These are phyloP conservation scores for Ephestia elutella DNA, from an alignment of 1,140 invertebrate species.

Conservation along the genomic window DNA sequence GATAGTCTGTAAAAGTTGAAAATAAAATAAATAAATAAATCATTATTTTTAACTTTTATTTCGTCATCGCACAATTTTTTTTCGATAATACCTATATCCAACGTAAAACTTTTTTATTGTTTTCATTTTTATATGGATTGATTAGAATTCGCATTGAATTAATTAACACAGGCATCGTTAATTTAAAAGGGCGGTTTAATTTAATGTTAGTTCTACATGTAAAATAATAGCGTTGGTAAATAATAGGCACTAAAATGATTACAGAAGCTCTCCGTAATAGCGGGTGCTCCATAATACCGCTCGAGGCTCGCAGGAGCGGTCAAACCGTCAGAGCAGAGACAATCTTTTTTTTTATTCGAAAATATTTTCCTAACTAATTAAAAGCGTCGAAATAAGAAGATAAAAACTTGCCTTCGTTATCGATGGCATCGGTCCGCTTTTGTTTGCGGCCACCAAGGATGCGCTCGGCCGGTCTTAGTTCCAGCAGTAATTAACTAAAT, in stretches of 20 bases:
- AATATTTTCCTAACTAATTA: constrained; percentile 74
- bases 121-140: too few relatives aligned
- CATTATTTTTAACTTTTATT: too few relatives aligned
- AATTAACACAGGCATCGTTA: constrained; percentile 10
- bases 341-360: constrained; percentile 64
- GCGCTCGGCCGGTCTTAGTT: constrained; percentile 33
- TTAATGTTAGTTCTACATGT: constrained; percentile 2
- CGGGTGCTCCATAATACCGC: constrained; percentile 42
- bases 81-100: too few relatives aligned
- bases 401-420: constrained; percentile 62
- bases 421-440: constrained; percentile 66
- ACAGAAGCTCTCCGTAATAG: constrained; percentile 55
- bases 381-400: constrained; percentile 70
- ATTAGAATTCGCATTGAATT: neutral
- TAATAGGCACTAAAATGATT: constrained; percentile 39
- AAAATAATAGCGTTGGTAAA: constrained; percentile 11
- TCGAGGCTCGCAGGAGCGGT: constrained; percentile 37
- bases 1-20: too few relatives aligned
- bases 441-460: constrained; percentile 57
- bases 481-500: constrained; percentile 67
- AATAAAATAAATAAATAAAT: too few relatives aligned
- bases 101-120: too few relatives aligned
- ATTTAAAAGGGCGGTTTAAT: constrained; percentile 2
- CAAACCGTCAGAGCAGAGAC: constrained; percentile 33
- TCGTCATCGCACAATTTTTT: too few relatives aligned